Evolutionary conservation across 2,888 invertebrate genomes (phyloP).

Genomic region (Falcaria lacertinaria): DNA sequence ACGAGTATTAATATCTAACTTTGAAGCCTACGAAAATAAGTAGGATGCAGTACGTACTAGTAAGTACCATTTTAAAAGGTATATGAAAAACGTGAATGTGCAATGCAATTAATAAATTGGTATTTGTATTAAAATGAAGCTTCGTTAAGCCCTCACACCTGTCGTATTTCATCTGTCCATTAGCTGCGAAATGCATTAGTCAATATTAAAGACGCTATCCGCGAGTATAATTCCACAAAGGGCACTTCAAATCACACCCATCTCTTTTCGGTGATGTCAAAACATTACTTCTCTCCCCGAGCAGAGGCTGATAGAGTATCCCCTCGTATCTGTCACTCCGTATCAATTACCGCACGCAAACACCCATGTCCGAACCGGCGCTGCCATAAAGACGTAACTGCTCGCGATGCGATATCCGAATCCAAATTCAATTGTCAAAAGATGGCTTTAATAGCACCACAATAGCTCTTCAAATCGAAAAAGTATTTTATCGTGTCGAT

Average conservation of each 20-base stretch:
- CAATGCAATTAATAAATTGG: neutral
- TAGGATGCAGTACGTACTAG: too few relatives aligned
- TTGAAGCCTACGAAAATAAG: too few relatives aligned
- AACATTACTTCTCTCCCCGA: slow-evolving; percentile 65
- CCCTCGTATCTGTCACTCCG: slow-evolving; percentile 75
- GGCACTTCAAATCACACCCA: slow-evolving; percentile 80
- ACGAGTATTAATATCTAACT: too few relatives aligned
- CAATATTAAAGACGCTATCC: slow-evolving; percentile 76
- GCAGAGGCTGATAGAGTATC: slow-evolving; percentile 67
- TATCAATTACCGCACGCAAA: slow-evolving; percentile 79
- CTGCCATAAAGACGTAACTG: slow-evolving; percentile 63
- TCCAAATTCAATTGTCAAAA: slow-evolving; percentile 78
- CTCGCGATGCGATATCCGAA: slow-evolving; percentile 54
- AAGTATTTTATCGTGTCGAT: slow-evolving; percentile 45
- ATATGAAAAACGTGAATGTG: neutral
- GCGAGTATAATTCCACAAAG: slow-evolving; percentile 79
- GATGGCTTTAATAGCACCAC: slow-evolving; percentile 71
- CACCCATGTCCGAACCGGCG: slow-evolving; percentile 52
- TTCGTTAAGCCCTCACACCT: slow-evolving; percentile 62
- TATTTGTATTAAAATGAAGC: slow-evolving; percentile 36
- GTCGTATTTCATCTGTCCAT: slow-evolving; percentile 69
- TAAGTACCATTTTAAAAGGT: too few relatives aligned
- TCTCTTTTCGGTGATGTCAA: slow-evolving; percentile 75
- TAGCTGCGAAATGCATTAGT: slow-evolving; percentile 76
- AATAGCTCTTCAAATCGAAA: slow-evolving; percentile 46